Evolutionary conservation across 2,797 vertebrate species (phyloP).

Genomic region (Gymnodraco acuticeps): DNA sequence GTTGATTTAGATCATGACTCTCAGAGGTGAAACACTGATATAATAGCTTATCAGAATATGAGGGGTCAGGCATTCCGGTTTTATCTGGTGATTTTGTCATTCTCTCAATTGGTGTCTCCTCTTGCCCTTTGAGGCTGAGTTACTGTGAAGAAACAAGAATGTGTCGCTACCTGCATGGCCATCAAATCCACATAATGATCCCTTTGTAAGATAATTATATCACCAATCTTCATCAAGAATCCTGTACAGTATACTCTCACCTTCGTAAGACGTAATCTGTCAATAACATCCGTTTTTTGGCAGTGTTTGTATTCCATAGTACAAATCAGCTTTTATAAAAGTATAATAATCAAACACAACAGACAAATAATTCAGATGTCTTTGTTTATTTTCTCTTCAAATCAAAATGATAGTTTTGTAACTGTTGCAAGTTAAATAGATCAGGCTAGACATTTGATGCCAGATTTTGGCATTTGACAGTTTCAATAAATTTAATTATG

Average conservation of each 20-base stretch:
- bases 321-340: not conserved
- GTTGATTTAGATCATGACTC: constrained; percentile 12
- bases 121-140: not conserved
- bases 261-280: not conserved
- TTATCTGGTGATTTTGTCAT: not conserved
- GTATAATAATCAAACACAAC: not conserved
- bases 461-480: not conserved
- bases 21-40: not conserved
- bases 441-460: not conserved
- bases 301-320: not conserved
- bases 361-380: not conserved
- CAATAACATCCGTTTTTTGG: not conserved
- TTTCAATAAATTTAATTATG: not conserved
- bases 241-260: not conserved
- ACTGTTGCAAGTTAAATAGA: not conserved
- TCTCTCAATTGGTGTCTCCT: constrained; percentile 1
- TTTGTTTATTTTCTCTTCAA: not conserved
- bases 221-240: not conserved
- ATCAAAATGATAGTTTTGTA: not conserved
- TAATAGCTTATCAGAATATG: constrained; percentile 1
- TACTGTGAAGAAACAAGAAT: not conserved
- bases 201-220: not conserved
- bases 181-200: not conserved
- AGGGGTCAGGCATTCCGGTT: not conserved
- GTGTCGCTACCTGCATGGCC: not conserved